Conservation (phyloP, 2,797 vertebrate species). For the Coluber constrictor region DNA sequence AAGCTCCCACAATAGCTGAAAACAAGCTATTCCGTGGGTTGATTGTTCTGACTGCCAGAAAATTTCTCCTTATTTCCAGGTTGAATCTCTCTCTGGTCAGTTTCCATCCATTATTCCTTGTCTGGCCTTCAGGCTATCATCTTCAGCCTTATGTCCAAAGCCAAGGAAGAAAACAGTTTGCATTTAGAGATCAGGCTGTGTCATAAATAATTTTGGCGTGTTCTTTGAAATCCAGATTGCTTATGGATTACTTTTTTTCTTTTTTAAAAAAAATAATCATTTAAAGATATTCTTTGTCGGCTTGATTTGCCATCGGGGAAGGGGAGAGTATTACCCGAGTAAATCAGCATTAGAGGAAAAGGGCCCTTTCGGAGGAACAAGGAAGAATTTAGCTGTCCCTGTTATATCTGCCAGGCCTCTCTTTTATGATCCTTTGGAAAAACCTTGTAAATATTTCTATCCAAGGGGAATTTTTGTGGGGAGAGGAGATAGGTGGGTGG, state of each 20-base stretch:
- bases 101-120: too few species aligned
- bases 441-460: background rate
- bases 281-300: background rate
- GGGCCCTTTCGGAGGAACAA: background rate
- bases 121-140: background rate
- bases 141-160: background rate
- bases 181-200: background rate
- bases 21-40: too few species aligned
- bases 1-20: too few species aligned
- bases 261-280: too few species aligned
- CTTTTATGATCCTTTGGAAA: background rate
- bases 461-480: background rate
- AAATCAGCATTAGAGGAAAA: background rate
- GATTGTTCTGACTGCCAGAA: too few species aligned
- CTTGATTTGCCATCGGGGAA: background rate
- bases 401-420: background rate
- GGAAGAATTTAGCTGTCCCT: background rate
- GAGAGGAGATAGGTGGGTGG: background rate
- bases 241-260: background rate
- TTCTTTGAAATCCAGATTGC: background rate
- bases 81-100: too few species aligned
- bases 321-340: background rate
- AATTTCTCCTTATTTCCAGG: too few species aligned
- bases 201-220: background rate
- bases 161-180: background rate